A percentile compares a stretch with the other conserved stretches of the same genome.
These are phyloP conservation scores for Pinna nobilis DNA, from an alignment of 1,140 invertebrate genomes.

Conservation along the genomic window DNA sequence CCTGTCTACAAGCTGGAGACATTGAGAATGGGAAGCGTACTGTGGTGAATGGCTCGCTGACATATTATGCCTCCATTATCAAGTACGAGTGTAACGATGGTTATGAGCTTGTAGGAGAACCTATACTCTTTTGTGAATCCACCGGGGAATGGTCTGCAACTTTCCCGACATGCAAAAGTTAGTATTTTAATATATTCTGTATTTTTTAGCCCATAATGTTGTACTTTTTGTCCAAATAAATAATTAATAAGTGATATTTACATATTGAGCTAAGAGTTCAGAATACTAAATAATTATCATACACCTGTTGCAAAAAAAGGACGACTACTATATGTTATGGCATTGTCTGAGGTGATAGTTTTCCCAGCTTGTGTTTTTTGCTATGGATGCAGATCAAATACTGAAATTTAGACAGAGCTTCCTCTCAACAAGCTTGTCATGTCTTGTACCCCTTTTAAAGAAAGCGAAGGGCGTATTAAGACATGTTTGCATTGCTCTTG, in stretches of 20 bases:
- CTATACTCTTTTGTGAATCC: slow-evolving; percentile 54
- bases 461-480: too few species aligned
- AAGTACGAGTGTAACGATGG: slow-evolving; percentile 54
- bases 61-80: slow-evolving; percentile 46
- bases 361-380: too few species aligned
- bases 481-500: too few species aligned
- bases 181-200: background rate
- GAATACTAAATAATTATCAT: background rate
- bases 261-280: background rate
- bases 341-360: too few species aligned
- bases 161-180: slow-evolving; percentile 50
- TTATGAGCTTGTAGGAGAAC: slow-evolving; percentile 52
- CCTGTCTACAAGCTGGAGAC: slow-evolving; percentile 24
- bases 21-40: slow-evolving; percentile 28
- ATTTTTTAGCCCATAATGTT: background rate
- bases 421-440: too few species aligned
- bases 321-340: too few species aligned
- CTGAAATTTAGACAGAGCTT: too few species aligned
- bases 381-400: too few species aligned
- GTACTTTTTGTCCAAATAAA: background rate
- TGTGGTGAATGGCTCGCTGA: slow-evolving; percentile 29
- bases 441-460: too few species aligned
- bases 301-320: background rate
- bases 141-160: slow-evolving; percentile 40
- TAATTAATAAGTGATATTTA: background rate